Evolutionary conservation across 1,140 invertebrate genomes (phyloP).

Genomic region (Drosophila ohnishii): DNA sequence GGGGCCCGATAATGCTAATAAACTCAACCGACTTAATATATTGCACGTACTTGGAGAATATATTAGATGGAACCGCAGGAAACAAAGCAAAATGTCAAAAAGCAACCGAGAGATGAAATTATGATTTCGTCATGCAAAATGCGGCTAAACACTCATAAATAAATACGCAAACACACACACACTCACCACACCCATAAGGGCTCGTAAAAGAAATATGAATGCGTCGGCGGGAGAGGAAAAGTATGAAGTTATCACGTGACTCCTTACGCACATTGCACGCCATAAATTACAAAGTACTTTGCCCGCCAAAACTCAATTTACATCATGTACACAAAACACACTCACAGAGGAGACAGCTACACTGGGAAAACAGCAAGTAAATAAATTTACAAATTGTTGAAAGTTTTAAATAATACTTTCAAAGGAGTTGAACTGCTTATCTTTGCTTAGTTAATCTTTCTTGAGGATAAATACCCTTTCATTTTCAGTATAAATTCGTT

Average conservation of each 20-base stretch:
- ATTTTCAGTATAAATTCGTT: not conserved
- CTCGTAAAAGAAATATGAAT: slow-evolving; percentile 54
- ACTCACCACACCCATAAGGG: slow-evolving; percentile 37
- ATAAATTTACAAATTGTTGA: not conserved
- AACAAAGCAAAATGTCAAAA: slow-evolving; percentile 73
- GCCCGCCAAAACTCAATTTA: slow-evolving; percentile 78
- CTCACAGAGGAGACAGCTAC: slow-evolving; percentile 13
- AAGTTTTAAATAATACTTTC: not conserved
- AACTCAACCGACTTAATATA: slow-evolving; percentile 60
- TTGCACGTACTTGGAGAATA: slow-evolving; percentile 67
- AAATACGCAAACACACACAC: slow-evolving; percentile 38
- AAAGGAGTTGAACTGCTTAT: not conserved
- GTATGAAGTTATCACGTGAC: slow-evolving; percentile 79
- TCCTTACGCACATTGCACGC: slow-evolving; percentile 79
- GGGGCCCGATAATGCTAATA: slow-evolving; percentile 68
- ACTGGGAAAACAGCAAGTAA: not conserved
- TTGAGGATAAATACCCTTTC: no score
- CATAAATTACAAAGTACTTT: slow-evolving; percentile 82
- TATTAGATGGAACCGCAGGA: slow-evolving; percentile 52
- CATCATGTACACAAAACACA: slow-evolving; percentile 59
- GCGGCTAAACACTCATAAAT: slow-evolving; percentile 74
- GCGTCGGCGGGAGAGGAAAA: slow-evolving; percentile 18
- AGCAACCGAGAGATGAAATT: slow-evolving; percentile 61
- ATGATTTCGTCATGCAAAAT: slow-evolving; percentile 81
- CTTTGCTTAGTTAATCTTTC: no score